A percentile compares a stretch with the other conserved stretches of the same genome.
These are phyloP conservation scores for Empidonax traillii DNA, from an alignment of 2,113 vertebrate genomes.

Conservation along the genomic window DNA sequence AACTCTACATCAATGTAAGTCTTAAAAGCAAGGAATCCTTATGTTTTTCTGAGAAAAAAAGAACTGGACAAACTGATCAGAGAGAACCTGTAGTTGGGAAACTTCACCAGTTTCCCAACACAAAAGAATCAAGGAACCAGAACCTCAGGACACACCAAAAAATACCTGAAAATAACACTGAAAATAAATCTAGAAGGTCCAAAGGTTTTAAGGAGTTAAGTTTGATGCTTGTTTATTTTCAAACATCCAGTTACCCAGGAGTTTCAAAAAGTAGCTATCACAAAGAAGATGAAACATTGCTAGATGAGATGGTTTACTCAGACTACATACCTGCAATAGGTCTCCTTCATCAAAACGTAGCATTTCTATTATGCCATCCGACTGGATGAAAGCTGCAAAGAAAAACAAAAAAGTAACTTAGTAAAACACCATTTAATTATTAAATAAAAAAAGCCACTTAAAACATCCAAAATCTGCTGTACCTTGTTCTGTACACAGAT, in stretches of 20 bases:
- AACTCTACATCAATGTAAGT: background rate
- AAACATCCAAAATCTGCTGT: background rate
- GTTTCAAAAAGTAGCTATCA: background rate
- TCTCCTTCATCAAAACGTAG: constrained; percentile 95
- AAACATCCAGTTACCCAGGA: background rate
- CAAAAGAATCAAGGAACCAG: background rate
- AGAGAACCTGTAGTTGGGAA: background rate
- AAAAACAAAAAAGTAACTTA: constrained; percentile 47
- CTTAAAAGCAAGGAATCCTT: background rate
- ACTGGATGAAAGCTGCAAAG: constrained; percentile 93
- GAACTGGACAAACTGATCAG: background rate
- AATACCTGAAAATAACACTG: background rate
- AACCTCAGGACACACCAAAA: background rate
- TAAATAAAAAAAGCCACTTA: background rate
- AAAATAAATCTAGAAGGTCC: background rate
- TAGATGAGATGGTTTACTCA: background rate
- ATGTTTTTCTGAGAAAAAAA: background rate
- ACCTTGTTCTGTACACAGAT: background rate
- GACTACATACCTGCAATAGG: constrained; percentile 86
- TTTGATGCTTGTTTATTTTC: background rate
- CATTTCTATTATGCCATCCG: constrained; percentile 97
- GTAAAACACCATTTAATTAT: background rate
- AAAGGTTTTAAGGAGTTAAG: background rate
- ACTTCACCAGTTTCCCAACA: background rate
- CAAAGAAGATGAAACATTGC: background rate